These are phyloP conservation scores for Chrysolina haemoptera DNA, from an alignment of 2,888 invertebrate species.

Conservation along the genomic window DNA sequence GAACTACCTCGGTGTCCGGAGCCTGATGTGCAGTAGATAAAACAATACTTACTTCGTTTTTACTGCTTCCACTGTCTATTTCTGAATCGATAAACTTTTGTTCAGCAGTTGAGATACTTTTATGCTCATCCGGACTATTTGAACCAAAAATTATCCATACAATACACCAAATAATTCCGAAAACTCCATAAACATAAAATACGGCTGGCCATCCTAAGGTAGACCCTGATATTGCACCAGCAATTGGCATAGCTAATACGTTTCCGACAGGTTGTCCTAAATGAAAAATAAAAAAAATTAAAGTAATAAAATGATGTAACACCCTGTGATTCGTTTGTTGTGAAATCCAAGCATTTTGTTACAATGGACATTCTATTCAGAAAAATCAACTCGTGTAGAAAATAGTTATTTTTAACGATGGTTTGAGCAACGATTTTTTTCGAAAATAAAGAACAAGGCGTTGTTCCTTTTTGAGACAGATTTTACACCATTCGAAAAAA, in stretches of 20 bases:
- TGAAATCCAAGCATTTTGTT: no score
- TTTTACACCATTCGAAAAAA: no score
- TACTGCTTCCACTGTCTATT: constrained; percentile 71
- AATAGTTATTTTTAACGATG: no score
- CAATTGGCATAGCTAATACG: constrained; percentile 78
- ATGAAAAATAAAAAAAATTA: background rate
- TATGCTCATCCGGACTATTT: constrained; percentile 75
- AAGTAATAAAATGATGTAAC: background rate
- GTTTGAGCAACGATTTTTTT: no score
- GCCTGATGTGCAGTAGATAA: background rate
- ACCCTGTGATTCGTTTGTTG: background rate
- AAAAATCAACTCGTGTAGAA: no score
- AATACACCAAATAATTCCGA: constrained; percentile 74
- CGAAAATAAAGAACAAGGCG: no score
- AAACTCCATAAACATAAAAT: constrained; percentile 79
- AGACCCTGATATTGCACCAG: constrained; percentile 79
- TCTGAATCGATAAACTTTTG: constrained; percentile 74
- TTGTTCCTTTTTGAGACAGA: no score
- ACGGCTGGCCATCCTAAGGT: constrained; percentile 81
- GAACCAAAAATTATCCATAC: constrained; percentile 76
- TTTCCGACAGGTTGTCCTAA: constrained; percentile 76
- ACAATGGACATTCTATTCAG: no score
- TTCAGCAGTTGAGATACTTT: constrained; percentile 75
- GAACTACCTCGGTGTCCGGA: no score
- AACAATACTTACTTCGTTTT: constrained; percentile 27